These are phyloP conservation scores for Patella ulyssiponensis DNA, from an alignment of 2,888 invertebrate genomes.

Conservation along the genomic window DNA sequence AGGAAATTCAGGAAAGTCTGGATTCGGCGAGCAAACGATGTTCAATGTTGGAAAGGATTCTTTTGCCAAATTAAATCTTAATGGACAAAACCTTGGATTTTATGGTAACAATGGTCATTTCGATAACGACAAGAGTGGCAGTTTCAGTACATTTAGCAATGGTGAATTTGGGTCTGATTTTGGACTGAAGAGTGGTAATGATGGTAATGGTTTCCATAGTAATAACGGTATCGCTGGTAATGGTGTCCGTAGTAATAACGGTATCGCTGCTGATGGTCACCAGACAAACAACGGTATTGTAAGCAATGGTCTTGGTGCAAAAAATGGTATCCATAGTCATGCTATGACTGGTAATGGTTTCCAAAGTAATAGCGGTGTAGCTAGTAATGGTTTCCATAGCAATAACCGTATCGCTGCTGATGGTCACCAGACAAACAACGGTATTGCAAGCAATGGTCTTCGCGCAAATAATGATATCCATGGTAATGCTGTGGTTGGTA, in stretches of 20 bases:
- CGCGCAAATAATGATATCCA: background rate
- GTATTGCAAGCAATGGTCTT: background rate
- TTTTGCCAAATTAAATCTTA: background rate
- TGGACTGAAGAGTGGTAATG: no score
- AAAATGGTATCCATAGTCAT: background rate
- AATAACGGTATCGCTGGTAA: background rate
- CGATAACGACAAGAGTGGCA: background rate
- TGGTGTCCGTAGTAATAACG: background rate
- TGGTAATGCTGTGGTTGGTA: background rate
- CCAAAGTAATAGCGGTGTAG: background rate
- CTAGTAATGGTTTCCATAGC: background rate
- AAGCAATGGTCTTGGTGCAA: background rate
- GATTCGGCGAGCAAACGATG: background rate
- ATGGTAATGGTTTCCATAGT: background rate
- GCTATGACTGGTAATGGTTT: background rate
- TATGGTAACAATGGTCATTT: background rate
- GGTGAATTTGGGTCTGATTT: background rate
- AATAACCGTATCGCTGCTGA: background rate
- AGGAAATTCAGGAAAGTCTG: background rate
- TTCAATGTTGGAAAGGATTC: background rate
- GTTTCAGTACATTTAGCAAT: background rate
- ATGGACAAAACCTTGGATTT: background rate
- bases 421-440: background rate
- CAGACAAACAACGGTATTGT: background rate
- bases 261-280: background rate